Evolutionary conservation across 2,797 vertebrate genomes (phyloP).

Genomic region (Erpetoichthys calabaricus): DNA sequence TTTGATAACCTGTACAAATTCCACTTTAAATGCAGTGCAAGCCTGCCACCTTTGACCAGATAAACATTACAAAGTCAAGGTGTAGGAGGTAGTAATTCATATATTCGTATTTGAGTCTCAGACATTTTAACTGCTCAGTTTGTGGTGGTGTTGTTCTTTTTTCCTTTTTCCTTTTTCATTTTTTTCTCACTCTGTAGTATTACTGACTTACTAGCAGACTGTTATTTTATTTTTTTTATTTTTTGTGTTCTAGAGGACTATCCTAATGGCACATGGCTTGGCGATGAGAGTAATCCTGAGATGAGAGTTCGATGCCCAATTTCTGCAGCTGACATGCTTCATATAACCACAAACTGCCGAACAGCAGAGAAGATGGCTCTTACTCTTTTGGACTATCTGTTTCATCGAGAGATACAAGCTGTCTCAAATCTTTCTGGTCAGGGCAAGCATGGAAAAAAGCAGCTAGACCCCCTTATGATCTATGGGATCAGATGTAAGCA

Average conservation of each 20-base stretch:
- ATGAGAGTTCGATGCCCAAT: slow-evolving; percentile 88
- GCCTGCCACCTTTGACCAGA: too few species aligned
- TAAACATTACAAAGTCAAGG: too few species aligned
- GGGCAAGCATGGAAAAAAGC: slow-evolving; percentile 95
- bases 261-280: slow-evolving; percentile 85
- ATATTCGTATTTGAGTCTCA: too few species aligned
- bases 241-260: slow-evolving; percentile 67
- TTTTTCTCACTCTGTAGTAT: too few species aligned
- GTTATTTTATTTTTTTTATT: slow-evolving; percentile 1
- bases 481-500: slow-evolving; percentile 94
- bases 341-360: slow-evolving; percentile 91
- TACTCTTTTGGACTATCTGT: slow-evolving; percentile 87
- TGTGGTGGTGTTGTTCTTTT: too few species aligned
- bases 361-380: slow-evolving; percentile 96
- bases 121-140: too few species aligned
- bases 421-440: slow-evolving; percentile 95
- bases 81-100: too few species aligned
- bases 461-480: slow-evolving; percentile 95
- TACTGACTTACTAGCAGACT: too few species aligned
- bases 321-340: slow-evolving; percentile 84
- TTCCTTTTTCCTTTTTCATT: too few species aligned
- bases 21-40: too few species aligned
- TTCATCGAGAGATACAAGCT: slow-evolving; percentile 91
- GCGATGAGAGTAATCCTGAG: slow-evolving; percentile 87
- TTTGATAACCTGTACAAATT: too few species aligned